Evolutionary conservation across 2,888 invertebrate genomes (phyloP).

Genomic region (Sarcophaga rosellei): DNA sequence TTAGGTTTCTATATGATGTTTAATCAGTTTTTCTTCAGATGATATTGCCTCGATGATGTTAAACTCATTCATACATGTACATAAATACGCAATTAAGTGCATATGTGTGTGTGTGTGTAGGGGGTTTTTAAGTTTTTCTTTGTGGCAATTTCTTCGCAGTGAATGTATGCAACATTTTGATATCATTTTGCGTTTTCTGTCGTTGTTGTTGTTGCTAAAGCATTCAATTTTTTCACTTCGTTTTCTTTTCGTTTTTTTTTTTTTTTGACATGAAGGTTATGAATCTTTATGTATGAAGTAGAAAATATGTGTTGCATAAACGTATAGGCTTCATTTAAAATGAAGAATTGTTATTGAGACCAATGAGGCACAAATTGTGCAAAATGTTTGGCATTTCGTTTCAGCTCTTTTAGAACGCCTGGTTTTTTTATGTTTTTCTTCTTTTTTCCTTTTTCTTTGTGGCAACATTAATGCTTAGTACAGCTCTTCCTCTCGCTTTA

Average conservation of each 20-base stretch:
- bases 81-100: background rate
- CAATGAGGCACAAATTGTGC: constrained; percentile 80
- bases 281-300: constrained; percentile 56
- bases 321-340: constrained; percentile 72
- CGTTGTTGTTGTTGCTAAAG: constrained; percentile 7
- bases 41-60: constrained; percentile 10
- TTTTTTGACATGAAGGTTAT: constrained; percentile 57
- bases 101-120: background rate
- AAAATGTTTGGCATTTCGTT: constrained; percentile 75
- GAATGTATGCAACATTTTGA: constrained; percentile 49
- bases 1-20: constrained; percentile 33
- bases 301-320: constrained; percentile 51
- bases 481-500: constrained; percentile 25
- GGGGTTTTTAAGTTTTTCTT: constrained; percentile 25
- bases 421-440: background rate
- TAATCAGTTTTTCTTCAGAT: constrained; percentile 61
- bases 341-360: constrained; percentile 79
- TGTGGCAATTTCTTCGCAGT: constrained; percentile 4
- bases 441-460: constrained; percentile 23
- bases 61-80: constrained; percentile 6
- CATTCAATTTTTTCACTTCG: background rate
- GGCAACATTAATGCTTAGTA: constrained; percentile 34
- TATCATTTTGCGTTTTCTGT: constrained; percentile 28
- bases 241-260: background rate
- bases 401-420: background rate